Evolutionary conservation across 2,888 invertebrate species (phyloP), one percentile per base, ranked within the genome.

Genomic region (Unio delphinus): DNA sequence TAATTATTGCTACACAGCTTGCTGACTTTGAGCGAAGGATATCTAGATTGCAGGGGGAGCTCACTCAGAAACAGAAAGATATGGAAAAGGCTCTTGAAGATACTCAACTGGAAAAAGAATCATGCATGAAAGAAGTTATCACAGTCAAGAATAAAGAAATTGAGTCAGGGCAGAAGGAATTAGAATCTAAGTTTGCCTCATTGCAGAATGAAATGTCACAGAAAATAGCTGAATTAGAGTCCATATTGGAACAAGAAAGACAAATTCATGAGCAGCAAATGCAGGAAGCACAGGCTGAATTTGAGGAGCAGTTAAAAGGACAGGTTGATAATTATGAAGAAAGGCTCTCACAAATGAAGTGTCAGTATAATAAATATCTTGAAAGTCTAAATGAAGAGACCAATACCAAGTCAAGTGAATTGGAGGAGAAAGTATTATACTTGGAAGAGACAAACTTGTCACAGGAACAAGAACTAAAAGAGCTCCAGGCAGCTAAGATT

Each of bases 1-100:
- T 76, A 58, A 64, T 72, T 55, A 67, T 78, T 7, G 70, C 75
- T 20, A 79, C 65, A 62, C 76, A 80, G 65, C 75, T 70, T 26
- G 74, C 77, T 28, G 64, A 71, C n/a, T 74, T 72, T 34, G 75
- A 74, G 60, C 76, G 79, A 45, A 69, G 74, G 56, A 67, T 80
- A 26, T 58, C 70, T 23, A 70, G 70, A 18, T 63, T 82, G 56
- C 81, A 81, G 65, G 75, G 65, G 26, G 69, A 69, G 26, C 55
- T 80, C 28, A 68, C 61, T 28, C 75, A 80, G 28, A 71, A 70
- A 70, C 74, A 77, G 59, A 68, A 66, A 17, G 76, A 78, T 17
- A 28, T 74, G 4, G 64, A 69, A 28, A 70, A 60, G 63, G 30
- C 68, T 55, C n/a, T 60, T 30, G 56, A 61, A 23, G 70, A 71